These are phyloP conservation scores for Holothuria scabra DNA, from an alignment of 53 echinoderm and acorn worm species.

Conservation along the genomic window DNA sequence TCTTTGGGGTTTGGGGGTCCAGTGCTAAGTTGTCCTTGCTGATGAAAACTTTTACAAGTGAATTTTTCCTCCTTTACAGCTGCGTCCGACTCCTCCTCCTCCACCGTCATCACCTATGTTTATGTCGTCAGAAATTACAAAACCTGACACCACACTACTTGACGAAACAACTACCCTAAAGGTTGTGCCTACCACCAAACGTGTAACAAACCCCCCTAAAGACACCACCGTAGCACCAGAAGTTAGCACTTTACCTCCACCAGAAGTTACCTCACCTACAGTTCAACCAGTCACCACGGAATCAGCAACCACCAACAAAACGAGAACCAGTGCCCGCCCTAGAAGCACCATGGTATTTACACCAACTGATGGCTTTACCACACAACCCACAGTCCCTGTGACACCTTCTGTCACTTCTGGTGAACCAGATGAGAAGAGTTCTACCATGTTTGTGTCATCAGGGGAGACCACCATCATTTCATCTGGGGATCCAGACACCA, in stretches of 20 bases:
- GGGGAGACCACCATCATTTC: neutral
- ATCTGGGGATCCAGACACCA: neutral
- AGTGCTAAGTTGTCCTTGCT: too few species aligned
- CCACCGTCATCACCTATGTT: constrained; percentile 30
- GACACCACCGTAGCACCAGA: constrained; percentile 9
- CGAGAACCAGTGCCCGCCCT: too few species aligned
- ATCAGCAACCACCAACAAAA: too few species aligned
- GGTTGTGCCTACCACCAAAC: neutral
- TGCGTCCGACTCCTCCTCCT: constrained; percentile 20
- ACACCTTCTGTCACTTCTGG: too few species aligned
- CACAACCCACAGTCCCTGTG: too few species aligned
- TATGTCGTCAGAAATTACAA: neutral
- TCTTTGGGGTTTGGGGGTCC: too few species aligned
- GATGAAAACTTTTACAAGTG: too few species aligned
- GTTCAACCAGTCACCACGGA: too few species aligned
- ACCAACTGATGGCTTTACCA: too few species aligned
- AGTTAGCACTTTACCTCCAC: neutral
- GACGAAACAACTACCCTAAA: neutral
- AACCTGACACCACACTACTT: neutral
- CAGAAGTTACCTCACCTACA: too few species aligned
- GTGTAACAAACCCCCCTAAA: neutral
- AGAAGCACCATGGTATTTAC: too few species aligned
- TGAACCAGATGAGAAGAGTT: neutral
- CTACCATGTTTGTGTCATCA: neutral
- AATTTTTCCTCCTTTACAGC: neutral